Evolutionary conservation across 2,888 invertebrate species (phyloP), one percentile per base, ranked within the genome.

Genomic region (Caenorhabditis afra): DNA sequence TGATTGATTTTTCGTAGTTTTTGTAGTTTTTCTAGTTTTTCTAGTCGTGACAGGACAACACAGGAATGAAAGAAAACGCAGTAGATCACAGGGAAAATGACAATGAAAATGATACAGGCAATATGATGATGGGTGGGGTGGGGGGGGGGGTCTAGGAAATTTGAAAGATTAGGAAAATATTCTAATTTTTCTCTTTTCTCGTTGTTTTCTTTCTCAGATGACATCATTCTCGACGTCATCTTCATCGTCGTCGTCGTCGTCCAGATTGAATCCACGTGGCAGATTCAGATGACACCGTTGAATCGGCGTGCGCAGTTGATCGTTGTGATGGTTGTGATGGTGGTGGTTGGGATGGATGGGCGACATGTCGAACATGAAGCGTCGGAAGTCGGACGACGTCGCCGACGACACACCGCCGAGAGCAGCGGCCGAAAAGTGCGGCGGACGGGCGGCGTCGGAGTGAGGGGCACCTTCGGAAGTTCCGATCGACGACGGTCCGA

Each of bases 311-410:
- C 73, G 11, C 23, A 29, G 29, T 29, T 29, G 29, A 49, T 23
- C 14, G 35, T 3, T 3, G 10, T 49, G 16, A 47, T 8, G 7
- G 11, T 50, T 50, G 12, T 14, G 22, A 12, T 11, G 4, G 50
- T 52, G 58, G 14, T 47, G 41, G n/a, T 66, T 58, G 10, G 78
- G 64, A 53, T 79, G 67, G 41, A 79, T 79, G 14, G 79, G 79
- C 3, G 79, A 79, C 68, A 79, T 65, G 37, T 79, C 79, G 37
- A 68, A 75, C 12, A 79, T 49, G 55, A 79, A 79, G 7, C 65
- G 55, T 2, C 70, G 64, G 20, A 74, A 57, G 7, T 67, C 67
- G n/a, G 29, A 29, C 29, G 29, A 29, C 29, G 29, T 5, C 29
- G 29, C 3, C 29, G 29, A 29, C 12, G 39, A 14, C 20, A 10